These are phyloP conservation scores for Oreochromis aureus DNA, from an alignment of 2,113 vertebrate genomes.

Conservation along the genomic window DNA sequence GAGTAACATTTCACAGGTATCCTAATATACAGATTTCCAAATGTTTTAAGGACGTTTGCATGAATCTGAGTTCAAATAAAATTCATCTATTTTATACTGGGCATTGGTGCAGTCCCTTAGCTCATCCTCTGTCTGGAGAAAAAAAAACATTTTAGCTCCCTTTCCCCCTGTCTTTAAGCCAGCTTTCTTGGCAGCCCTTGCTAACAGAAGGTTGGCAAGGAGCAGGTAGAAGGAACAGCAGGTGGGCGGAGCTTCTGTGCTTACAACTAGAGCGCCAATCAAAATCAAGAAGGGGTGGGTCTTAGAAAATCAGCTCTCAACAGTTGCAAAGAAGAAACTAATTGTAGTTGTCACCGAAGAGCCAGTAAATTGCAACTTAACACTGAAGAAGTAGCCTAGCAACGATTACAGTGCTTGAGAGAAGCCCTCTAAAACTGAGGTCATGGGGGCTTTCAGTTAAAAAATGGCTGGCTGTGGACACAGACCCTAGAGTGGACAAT, in stretches of 20 bases:
- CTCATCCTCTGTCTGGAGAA: background rate
- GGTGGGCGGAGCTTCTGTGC: background rate
- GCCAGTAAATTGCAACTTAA: background rate
- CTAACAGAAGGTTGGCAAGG: background rate
- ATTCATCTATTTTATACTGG: background rate
- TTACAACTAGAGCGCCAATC: background rate
- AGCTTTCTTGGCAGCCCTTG: background rate
- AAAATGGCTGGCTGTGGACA: background rate
- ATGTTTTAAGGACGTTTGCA: background rate
- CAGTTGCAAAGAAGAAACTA: background rate
- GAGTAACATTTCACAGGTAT: background rate
- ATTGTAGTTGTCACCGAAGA: background rate
- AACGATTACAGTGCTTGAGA: background rate
- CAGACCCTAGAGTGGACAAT: background rate
- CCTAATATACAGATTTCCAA: background rate
- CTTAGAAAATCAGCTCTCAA: background rate
- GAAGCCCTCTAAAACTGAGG: background rate
- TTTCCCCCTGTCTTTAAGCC: background rate
- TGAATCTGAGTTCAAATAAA: background rate
- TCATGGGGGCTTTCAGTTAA: background rate
- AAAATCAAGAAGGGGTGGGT: background rate
- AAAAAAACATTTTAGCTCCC: background rate
- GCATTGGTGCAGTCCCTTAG: background rate
- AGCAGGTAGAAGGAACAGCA: background rate
- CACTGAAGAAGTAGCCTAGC: background rate